Evolutionary conservation across 2,113 vertebrate genomes (phyloP).

Genomic region (Bubo blakistoni): DNA sequence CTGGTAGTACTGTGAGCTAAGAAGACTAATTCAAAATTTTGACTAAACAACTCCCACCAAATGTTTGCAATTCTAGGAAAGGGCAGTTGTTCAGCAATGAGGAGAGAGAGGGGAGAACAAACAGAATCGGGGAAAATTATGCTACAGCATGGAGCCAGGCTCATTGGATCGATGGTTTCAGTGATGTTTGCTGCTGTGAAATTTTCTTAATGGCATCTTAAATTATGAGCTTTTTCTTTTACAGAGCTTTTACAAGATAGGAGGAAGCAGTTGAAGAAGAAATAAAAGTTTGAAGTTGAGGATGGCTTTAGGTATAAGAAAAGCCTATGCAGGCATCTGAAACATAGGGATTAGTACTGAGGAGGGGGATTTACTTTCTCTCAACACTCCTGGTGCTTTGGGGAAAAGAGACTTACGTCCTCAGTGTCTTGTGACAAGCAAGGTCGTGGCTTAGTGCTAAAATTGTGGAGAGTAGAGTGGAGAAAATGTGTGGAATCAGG

Average conservation of each 20-base stretch:
- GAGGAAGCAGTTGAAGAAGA: background rate
- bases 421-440: background rate
- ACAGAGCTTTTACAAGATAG: background rate
- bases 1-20: background rate
- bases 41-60: background rate
- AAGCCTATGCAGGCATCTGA: background rate
- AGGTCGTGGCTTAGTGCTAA: background rate
- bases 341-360: background rate
- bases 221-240: background rate
- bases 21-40: background rate
- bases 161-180: background rate
- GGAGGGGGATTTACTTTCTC: background rate
- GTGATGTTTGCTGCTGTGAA: background rate
- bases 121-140: background rate
- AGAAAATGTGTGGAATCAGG: background rate
- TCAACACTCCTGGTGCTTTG: background rate
- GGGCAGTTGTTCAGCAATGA: background rate
- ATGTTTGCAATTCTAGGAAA: background rate
- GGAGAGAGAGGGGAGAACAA: background rate
- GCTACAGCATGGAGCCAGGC: background rate
- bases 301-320: background rate
- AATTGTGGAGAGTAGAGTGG: background rate
- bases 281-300: background rate
- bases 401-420: background rate
- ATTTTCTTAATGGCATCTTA: background rate